Evolutionary conservation across 2,797 vertebrate genomes (phyloP), one percentile per base, ranked within the genome.

Genomic region (Platyrinchus mystaceus): DNA sequence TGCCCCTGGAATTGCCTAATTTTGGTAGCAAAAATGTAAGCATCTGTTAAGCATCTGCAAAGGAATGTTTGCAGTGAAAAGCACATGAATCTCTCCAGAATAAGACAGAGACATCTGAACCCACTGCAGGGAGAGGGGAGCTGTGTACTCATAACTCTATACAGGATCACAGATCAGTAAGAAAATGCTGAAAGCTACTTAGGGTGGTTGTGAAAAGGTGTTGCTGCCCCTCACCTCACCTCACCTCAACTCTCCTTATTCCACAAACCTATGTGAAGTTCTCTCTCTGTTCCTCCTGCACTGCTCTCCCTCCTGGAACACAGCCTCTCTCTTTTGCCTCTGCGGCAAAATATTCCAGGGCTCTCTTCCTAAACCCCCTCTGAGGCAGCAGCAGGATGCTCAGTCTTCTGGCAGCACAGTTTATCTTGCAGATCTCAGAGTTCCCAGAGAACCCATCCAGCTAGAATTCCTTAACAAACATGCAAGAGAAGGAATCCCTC

Each of bases 381-480:
- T 44, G 22, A 5, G 34, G 47, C 9, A 81, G 74, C 89, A 87
- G 94, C 89, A 82, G 81, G 62, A 62, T 20, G 47, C 47, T 87
- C 55, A 82, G 62, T 70, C 56, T 93, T 58, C 77, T 93, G 96
- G 81, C 89, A 93, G 56, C 86, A 77, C 59, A 93, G 75, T 32
- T 90, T 39, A 63, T 49, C 37, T 8, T 89, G 78, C 84, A 83
- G 64, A 83, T 67, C 89, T 73, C 36, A 66, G 68, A 70, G 52
- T 26, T 89, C 56, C 6, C 2, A 49, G 59, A 79, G 76, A 92
- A 78, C 30, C n/a, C 39, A 68, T 19, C 14, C 47, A 1, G 2
- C 12, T 53, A 58, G 24, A 88, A 71, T 28, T 90, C 27, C 30
- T 73, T 87, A 37, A 55, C 17, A 78, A 69, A 58, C 6, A 22